These are phyloP conservation scores for Procavia capensis DNA, from an alignment of 2,113 vertebrate genomes.

Conservation along the genomic window DNA sequence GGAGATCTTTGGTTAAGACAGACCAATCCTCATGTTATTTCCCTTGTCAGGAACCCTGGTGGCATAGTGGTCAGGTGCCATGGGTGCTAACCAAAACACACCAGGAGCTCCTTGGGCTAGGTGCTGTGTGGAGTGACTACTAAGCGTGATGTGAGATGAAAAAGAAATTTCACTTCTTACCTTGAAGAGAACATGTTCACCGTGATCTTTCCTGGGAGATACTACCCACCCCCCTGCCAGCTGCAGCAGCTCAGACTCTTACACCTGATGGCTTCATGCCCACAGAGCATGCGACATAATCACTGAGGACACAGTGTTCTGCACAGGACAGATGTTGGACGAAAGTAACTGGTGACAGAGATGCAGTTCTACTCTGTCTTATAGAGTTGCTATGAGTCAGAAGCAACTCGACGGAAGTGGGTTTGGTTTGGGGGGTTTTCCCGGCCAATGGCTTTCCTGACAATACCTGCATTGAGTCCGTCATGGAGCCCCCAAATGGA, in stretches of 20 bases:
- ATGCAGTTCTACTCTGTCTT: too few relatives aligned
- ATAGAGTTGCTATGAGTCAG: too few relatives aligned
- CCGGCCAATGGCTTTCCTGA: background rate
- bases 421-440: too few relatives aligned
- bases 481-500: background rate
- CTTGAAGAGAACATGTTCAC: background rate
- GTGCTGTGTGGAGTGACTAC: background rate
- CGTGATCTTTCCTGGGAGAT: conserved; percentile 8
- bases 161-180: conserved; percentile 41
- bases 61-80: too few relatives aligned
- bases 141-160: conserved; percentile 43
- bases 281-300: background rate
- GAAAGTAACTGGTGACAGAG: background rate
- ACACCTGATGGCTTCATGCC: background rate
- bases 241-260: background rate
- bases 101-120: too few relatives aligned
- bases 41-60: too few relatives aligned
- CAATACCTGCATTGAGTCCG: background rate
- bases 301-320: background rate
- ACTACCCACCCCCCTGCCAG: background rate
- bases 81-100: too few relatives aligned
- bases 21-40: background rate
- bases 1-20: background rate
- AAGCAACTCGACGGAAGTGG: too few relatives aligned
- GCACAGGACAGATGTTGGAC: background rate